Evolutionary conservation across 2,888 invertebrate species (phyloP), one percentile per base, ranked within the genome.

Genomic region (Stegophylla sp.): DNA sequence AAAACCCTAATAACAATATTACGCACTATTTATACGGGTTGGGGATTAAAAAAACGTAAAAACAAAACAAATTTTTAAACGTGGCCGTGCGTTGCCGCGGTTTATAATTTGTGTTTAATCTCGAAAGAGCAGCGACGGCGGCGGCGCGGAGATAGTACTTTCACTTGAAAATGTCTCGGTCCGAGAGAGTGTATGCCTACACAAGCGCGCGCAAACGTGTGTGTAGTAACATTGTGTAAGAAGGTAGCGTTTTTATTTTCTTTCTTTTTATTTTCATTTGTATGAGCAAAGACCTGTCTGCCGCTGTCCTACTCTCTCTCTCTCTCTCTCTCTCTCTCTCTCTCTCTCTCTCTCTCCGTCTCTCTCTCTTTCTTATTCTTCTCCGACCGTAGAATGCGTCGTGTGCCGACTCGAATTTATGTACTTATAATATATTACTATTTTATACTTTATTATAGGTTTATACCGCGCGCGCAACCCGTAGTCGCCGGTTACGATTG

Each of bases 91-190:
- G 20, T 7, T 5, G 51, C 23, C 23, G 1, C 13, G 53, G 13
- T n/a, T n/a, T 34, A 34, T 34, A 34, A 34, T 34, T 34, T 34
- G 34, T 34, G 34, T 34, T 34, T 5, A 34, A 34, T 34, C 28
- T 26, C 12, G 51, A 28, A 26, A 23, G 4, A 34, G 7, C 66
- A 15, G 43, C 5, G 61, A 41, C 66, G 51, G 26, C 17, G 51
- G 10, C 74, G 12, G 23, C 66, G 59, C 67, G 48, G 77, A 61
- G 69, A 71, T 48, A 79, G 61, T 67, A 77, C 77, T 76, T 76
- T 76, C 75, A 76, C 75, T 76, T 13, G 41, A 66, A 53, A 66
- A 75, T 26, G 64, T 74, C 20, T 63, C 41, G n/a, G n/a, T 13
- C 20, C 48, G 74, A 48, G 74, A 51, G 74, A 48, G 63, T 63